These are phyloP conservation scores for Paramisgurnus dabryanus DNA, from an alignment of 2,113 vertebrate genomes.

Conservation along the genomic window DNA sequence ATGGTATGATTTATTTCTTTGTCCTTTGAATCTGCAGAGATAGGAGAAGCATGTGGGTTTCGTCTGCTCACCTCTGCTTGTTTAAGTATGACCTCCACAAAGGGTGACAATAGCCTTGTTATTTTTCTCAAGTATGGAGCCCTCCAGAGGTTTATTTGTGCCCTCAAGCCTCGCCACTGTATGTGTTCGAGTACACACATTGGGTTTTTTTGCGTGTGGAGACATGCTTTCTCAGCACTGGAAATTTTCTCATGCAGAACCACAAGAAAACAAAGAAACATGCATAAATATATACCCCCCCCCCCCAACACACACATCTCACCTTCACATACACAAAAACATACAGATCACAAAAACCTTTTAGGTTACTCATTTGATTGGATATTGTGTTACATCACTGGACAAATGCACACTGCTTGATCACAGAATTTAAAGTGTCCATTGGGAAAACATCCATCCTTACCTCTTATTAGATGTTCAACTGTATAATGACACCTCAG, in stretches of 20 bases:
- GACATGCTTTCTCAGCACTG: constrained; percentile 55
- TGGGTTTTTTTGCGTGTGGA: constrained; percentile 28
- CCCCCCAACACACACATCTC: not conserved
- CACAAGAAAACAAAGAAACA: constrained; percentile 37
- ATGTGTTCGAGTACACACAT: constrained; percentile 49
- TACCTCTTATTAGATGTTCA: no score
- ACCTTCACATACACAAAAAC: constrained; percentile 32
- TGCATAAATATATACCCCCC: not conserved
- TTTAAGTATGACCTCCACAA: constrained; percentile 53
- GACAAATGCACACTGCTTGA: not conserved
- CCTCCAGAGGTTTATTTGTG: constrained; percentile 46
- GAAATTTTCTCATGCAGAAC: constrained; percentile 37
- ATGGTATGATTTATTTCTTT: constrained; percentile 54
- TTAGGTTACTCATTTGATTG: not conserved
- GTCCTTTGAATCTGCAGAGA: constrained; percentile 54
- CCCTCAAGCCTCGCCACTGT: not conserved
- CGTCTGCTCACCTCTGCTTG: constrained; percentile 48
- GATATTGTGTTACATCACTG: not conserved
- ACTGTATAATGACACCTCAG: no score
- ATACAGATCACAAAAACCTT: not conserved
- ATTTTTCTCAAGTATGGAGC: constrained; percentile 48
- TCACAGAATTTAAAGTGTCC: not conserved
- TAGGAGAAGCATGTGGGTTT: constrained; percentile 43
- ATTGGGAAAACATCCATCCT: not conserved
- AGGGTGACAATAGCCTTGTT: constrained; percentile 50